Base-by-base conservation (phyloP, 2,113 vertebrate species). In the Alligator mississippiensis region DNA sequence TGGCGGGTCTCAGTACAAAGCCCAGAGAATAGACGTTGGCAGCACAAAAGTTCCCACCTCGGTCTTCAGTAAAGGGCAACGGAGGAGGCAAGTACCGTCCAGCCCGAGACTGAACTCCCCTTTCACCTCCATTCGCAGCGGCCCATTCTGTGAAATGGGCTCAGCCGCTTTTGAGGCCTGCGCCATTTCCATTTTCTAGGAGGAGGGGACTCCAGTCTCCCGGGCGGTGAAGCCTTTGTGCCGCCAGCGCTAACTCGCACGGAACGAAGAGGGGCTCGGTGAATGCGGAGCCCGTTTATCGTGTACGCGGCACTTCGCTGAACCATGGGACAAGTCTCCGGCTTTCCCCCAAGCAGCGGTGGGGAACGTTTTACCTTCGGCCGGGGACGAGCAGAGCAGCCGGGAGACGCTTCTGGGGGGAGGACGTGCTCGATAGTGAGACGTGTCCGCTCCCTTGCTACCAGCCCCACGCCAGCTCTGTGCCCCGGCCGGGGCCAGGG, bases 161-260 rank as follows among this genome's bases (percentile, higher is more conserved):
- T 1, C 18, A 30, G 21, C 21, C 5, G 19, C 34, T 47, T 30
- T 13, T 24, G 70, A 30, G 0, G 22, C 70, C 47, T 9, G 30
- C 7, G 25, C 5, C 5, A 64, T 0, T 68, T 34, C n/a, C 55
- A 17, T 13, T 66, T 30, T 80, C 63, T 21, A 58, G 2, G 54
- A 59, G 7, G 0, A 30, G 1, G 25, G 3, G 34, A 21, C 4
- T 17, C 64, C 8, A 57, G 59, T 2, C 24, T 38, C 68, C 4
- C 1, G 1, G 84, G 58, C 11, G 34, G 17, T 57, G 62, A 55
- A 84, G 68, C 11, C 3, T 12, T 0, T 8, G 54, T 0, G 2
- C 55, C 62, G 87, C 77, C 11, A 82, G 54, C 66, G 24, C 2
- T 63, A 55, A 82, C 2, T 59, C 14, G 13, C 59, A 62, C 9